phyloP scores from a whole-genome alignment of 37 sponge, comb jelly and placozoan species.

The Theonella swinhoei region DNA sequence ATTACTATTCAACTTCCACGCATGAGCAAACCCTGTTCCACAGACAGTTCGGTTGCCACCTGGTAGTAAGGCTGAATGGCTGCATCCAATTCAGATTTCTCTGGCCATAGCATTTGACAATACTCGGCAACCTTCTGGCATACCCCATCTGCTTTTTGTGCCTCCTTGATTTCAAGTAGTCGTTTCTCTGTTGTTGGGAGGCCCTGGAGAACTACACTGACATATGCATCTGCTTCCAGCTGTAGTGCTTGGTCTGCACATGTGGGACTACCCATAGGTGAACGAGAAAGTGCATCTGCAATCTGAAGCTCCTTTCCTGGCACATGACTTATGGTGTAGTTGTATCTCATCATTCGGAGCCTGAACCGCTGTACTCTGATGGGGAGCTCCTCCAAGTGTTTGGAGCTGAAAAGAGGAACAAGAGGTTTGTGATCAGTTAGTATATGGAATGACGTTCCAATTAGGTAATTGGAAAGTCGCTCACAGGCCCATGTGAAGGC shows the following conservation, averaged over 20 bases:
- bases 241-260: not conserved
- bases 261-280: slow-evolving; percentile 12
- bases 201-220: not conserved
- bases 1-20: no score
- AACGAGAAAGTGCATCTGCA: slow-evolving; percentile 60
- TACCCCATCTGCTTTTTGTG: no score
- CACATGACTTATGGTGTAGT: slow-evolving; percentile 52
- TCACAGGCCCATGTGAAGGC: slow-evolving; percentile 59
- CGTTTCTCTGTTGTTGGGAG: slow-evolving; percentile 39
- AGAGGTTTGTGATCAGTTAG: slow-evolving; percentile 70
- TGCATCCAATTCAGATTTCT: slow-evolving; percentile 7
- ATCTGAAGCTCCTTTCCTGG: slow-evolving; percentile 55
- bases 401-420: slow-evolving; percentile 51
- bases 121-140: slow-evolving; percentile 22
- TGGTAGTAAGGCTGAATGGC: no score
- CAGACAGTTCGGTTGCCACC: slow-evolving; percentile 18
- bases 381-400: slow-evolving; percentile 50
- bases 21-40: slow-evolving; percentile 19
- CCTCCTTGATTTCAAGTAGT: no score
- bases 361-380: slow-evolving; percentile 54
- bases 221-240: not conserved
- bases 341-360: slow-evolving; percentile 46
- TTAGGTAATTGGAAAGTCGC: not conserved
- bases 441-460: slow-evolving; percentile 35
- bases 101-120: slow-evolving; percentile 23